A percentile compares a stretch with the other conserved stretches of the same genome.
Conservation (phyloP, 35 echinoderm and acorn worm genomes). For the Lytechinus variegatus region DNA sequence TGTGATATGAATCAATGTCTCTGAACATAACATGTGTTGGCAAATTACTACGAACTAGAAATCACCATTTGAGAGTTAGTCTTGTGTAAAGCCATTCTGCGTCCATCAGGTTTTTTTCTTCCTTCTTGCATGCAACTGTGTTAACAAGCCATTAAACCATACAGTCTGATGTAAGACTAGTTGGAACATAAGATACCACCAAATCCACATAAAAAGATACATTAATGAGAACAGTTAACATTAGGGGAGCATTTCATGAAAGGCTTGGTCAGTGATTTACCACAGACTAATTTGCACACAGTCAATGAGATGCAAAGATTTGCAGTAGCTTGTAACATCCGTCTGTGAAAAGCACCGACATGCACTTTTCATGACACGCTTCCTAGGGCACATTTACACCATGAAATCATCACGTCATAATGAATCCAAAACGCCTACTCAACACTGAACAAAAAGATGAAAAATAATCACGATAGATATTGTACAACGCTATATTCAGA, state of each 20-base stretch:
- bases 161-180: neutral
- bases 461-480: slow-evolving; percentile 4
- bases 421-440: neutral
- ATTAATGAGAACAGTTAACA: slow-evolving; percentile 4
- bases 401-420: neutral
- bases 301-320: too few relatives aligned
- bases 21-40: neutral
- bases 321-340: too few relatives aligned
- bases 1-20: neutral
- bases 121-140: neutral
- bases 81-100: neutral
- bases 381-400: neutral
- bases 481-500: neutral
- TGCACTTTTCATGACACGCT: too few relatives aligned
- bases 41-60: neutral
- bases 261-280: too few relatives aligned
- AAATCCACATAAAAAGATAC: neutral
- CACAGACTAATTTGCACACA: too few relatives aligned
- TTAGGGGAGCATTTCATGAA: too few relatives aligned
- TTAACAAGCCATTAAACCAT: neutral
- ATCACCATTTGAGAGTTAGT: neutral
- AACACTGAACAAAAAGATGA: neutral
- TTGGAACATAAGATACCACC: neutral
- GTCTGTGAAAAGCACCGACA: too few relatives aligned
- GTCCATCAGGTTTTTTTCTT: neutral